Evolutionary conservation across 30 jellyfish, hydroid and myxozoan genomes (phyloP).

Genomic region (Mastigias papua): DNA sequence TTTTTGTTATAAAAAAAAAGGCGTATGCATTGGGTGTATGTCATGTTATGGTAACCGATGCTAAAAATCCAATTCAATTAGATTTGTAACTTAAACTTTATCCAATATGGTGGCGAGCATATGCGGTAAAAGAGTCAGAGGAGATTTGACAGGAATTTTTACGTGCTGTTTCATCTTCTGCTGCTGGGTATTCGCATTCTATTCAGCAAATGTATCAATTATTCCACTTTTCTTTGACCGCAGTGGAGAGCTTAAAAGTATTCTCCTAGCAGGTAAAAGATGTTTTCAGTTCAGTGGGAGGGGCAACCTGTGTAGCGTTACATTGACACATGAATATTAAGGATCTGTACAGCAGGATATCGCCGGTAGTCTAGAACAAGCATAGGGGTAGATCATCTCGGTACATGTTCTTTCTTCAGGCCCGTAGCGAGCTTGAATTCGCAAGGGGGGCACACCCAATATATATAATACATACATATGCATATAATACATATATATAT

Average conservation of each 20-base stretch:
- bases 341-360: neutral
- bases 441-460: no score
- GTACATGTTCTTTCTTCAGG: no score
- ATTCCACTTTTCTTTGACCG: neutral
- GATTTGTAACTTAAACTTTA: no score
- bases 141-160: conserved; percentile 50
- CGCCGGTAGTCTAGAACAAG: no score
- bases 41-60: no score
- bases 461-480: no score
- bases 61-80: no score
- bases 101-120: conserved; percentile 41
- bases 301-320: neutral
- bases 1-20: no score
- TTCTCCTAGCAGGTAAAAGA: conserved; percentile 3
- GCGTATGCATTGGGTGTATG: no score
- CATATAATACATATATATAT: no score
- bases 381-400: no score
- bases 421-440: no score
- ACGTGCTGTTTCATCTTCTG: conserved; percentile 35
- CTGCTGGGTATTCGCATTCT: conserved; percentile 53
- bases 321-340: neutral
- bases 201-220: conserved; percentile 20
- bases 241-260: neutral
- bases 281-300: neutral
- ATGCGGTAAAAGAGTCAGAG: conserved; percentile 17